Percentiles rank a stretch among this genome's conserved stretches.
Evolutionary conservation across 2,797 vertebrate genomes (phyloP).

Genomic region (Dallia pectoralis): DNA sequence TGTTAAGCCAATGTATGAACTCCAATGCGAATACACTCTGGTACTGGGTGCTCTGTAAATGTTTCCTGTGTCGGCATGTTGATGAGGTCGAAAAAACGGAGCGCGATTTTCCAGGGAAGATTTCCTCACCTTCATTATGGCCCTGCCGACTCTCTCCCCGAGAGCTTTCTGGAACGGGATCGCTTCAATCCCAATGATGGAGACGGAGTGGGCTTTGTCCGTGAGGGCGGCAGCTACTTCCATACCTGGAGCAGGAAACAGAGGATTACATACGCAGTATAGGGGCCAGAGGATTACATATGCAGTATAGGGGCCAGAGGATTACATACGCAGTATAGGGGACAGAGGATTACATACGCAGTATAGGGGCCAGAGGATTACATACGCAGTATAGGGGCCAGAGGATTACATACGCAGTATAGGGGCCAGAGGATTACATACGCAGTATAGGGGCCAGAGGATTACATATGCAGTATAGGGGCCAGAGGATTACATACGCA

Average conservation of each 20-base stretch:
- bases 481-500: constrained; percentile 1
- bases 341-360: constrained; percentile 97
- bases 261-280: background rate
- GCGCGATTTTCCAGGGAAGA: constrained; percentile 38
- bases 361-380: constrained; percentile 7
- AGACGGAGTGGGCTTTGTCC: constrained; percentile 95
- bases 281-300: constrained; percentile 7
- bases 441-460: background rate
- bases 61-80: constrained; percentile 24
- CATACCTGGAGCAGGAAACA: constrained; percentile 80
- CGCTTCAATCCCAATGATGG: constrained; percentile 90
- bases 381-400: background rate
- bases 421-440: constrained; percentile 10
- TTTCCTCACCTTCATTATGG: constrained; percentile 90
- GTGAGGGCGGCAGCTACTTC: constrained; percentile 93
- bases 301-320: background rate
- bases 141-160: constrained; percentile 91
- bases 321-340: constrained; percentile 54
- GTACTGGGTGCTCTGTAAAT: constrained; percentile 7
- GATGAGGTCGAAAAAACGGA: constrained; percentile 21
- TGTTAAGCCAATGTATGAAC: background rate
- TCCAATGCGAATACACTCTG: constrained; percentile 11
- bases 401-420: constrained; percentile 92
- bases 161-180: constrained; percentile 90
- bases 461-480: no score